Percentiles rank a stretch among this genome's conserved stretches.
Evolutionary conservation across 1,140 invertebrate genomes (phyloP).

Genomic region (Caenorhabditis briggsae): DNA sequence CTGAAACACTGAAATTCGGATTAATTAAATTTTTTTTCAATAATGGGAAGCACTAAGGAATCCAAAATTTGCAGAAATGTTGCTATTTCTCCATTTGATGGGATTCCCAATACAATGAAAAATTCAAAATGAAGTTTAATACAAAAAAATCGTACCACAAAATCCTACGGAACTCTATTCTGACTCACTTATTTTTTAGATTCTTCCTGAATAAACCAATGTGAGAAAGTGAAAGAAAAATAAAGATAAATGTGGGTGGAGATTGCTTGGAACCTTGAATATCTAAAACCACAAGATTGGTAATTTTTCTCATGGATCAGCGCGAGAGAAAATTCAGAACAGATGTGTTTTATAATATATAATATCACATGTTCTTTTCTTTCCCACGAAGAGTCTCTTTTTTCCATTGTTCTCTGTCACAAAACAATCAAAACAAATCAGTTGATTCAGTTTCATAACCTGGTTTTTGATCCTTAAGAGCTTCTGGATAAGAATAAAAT

Average conservation of each 20-base stretch:
- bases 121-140: not conserved
- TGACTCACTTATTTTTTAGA: not conserved
- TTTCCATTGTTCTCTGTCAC: not conserved
- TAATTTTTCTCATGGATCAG: not conserved
- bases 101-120: not conserved
- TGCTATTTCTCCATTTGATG: too few species aligned
- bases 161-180: not conserved
- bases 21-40: too few species aligned
- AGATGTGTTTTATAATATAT: not conserved
- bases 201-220: not conserved
- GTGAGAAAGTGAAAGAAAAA: not conserved
- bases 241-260: not conserved
- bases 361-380: not conserved
- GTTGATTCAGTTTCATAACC: conserved; percentile 14
- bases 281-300: conserved; percentile 17
- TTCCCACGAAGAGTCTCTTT: not conserved
- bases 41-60: too few species aligned
- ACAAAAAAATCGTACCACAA: not conserved
- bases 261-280: not conserved
- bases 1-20: too few species aligned
- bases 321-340: not conserved
- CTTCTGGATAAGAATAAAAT: not conserved
- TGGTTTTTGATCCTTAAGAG: not conserved
- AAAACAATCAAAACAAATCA: conserved; percentile 8
- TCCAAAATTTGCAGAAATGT: too few species aligned